phyloP scores from a whole-genome alignment of 2,113 vertebrate genomes.

The Tetrax tetrax region DNA sequence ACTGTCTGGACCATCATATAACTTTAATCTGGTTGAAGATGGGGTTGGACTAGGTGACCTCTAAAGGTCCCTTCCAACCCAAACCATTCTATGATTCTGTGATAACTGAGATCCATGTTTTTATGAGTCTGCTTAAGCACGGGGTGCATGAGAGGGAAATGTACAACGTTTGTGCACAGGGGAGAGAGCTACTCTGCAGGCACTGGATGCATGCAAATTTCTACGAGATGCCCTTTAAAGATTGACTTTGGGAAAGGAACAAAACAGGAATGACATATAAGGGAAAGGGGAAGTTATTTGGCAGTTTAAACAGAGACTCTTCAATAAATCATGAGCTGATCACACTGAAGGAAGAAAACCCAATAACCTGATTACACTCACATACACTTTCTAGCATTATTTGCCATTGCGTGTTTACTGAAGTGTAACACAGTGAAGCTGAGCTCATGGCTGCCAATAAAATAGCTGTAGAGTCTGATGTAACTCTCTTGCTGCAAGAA shows the following conservation, averaged over 20 bases:
- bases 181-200: not conserved
- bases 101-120: not conserved
- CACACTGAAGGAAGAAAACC: not conserved
- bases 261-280: not conserved
- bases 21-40: too few species aligned
- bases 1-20: too few species aligned
- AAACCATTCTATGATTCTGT: too few species aligned
- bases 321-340: not conserved
- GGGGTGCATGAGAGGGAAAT: not conserved
- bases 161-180: accelerated
- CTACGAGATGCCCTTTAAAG: not conserved
- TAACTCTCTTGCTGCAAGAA: not conserved
- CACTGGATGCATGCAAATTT: too few species aligned
- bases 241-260: not conserved
- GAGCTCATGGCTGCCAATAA: not conserved
- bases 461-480: not conserved
- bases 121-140: not conserved
- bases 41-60: too few species aligned
- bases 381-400: not conserved
- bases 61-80: too few species aligned
- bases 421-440: not conserved
- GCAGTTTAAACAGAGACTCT: not conserved
- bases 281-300: not conserved
- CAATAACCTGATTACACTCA: not conserved
- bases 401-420: not conserved